A percentile compares a stretch with the other conserved stretches of the same genome.
phyloP scores from a whole-genome alignment of 1,140 invertebrate species.

The Melanaphis sacchari region DNA sequence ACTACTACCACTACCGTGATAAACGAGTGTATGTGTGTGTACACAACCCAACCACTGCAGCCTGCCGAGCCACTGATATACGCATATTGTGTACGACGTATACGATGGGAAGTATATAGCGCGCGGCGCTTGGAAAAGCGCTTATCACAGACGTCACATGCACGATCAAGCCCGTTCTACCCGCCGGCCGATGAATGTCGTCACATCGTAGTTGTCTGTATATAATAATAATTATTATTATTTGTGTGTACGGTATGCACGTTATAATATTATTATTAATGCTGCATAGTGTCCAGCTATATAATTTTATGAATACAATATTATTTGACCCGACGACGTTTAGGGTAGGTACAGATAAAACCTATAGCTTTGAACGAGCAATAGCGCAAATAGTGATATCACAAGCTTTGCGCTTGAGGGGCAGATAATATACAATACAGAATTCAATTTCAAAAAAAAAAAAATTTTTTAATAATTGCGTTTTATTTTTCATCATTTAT shows the following conservation, averaged over 20 bases:
- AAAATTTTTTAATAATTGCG: too few relatives aligned
- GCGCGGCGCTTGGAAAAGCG: neutral
- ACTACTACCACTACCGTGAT: neutral
- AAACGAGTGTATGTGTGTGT: neutral
- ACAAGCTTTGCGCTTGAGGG: too few relatives aligned
- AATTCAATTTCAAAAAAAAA: too few relatives aligned
- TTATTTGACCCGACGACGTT: neutral
- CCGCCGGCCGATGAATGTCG: neutral
- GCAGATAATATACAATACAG: too few relatives aligned
- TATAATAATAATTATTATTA: constrained; percentile 4
- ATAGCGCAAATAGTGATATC: neutral
- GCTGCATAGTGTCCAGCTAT: too few relatives aligned
- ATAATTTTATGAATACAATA: neutral
- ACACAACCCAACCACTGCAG: neutral
- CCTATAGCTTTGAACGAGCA: neutral
- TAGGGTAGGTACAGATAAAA: neutral
- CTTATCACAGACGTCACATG: constrained; percentile 47
- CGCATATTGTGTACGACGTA: neutral
- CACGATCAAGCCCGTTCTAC: neutral
- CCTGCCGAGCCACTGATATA: neutral
- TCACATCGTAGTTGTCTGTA: neutral
- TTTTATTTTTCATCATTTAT: too few relatives aligned
- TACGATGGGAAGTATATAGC: neutral
- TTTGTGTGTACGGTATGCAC: neutral
- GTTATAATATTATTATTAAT: neutral